Conservation (phyloP, 2,113 vertebrate species). For the Phaethornis superciliosus region DNA sequence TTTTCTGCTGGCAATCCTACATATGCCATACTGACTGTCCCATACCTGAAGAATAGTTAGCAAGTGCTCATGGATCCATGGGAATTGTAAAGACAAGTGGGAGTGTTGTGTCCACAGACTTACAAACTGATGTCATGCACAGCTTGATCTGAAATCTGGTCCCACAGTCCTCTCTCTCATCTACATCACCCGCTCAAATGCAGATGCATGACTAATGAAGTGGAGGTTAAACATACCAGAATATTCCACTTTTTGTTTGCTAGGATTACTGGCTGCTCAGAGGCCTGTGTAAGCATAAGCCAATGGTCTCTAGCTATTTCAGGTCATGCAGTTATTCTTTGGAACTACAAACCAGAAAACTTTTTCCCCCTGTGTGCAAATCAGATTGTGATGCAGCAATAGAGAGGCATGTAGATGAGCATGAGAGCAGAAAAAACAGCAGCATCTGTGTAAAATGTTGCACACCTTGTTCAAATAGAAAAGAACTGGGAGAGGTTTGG, state of each 20-base stretch:
- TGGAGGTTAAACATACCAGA: neutral
- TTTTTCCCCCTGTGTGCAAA: neutral
- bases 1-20: neutral
- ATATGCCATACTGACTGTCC: neutral
- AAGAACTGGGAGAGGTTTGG: neutral
- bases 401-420: neutral
- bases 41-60: neutral
- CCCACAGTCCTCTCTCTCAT: neutral
- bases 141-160: neutral
- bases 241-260: neutral
- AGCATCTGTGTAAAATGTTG: neutral
- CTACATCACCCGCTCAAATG: neutral
- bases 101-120: neutral
- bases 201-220: neutral
- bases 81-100: neutral
- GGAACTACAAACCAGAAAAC: neutral
- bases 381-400: neutral
- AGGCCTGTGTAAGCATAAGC: neutral
- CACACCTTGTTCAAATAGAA: neutral
- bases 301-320: neutral
- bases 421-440: neutral
- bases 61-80: neutral
- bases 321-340: neutral
- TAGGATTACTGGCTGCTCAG: neutral
- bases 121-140: neutral